These are phyloP conservation scores for Nettapus auritus DNA, from an alignment of 2,113 vertebrate genomes.

Conservation along the genomic window DNA sequence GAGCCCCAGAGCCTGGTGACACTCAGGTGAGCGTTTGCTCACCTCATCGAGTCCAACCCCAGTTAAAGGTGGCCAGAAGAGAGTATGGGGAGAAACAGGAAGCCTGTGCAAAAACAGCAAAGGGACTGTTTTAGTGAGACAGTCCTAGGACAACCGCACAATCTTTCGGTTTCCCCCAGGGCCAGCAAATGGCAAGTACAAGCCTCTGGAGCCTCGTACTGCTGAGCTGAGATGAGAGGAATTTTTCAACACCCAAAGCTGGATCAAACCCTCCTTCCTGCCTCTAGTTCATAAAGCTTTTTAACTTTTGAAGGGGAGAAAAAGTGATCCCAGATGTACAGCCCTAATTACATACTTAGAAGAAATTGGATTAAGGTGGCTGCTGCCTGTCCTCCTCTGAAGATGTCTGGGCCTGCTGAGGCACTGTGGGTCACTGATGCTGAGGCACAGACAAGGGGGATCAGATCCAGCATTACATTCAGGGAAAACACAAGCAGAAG, in stretches of 20 bases:
- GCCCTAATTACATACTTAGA: conserved; percentile 70
- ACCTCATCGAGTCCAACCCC: neutral
- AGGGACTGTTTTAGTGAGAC: neutral
- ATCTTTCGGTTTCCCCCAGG: conserved; percentile 25
- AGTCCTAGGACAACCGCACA: neutral
- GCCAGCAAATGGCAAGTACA: neutral
- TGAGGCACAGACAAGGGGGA: neutral
- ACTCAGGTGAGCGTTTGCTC: neutral
- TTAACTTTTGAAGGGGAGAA: conserved; percentile 62
- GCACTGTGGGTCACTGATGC: neutral
- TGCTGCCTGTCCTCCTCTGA: conserved; percentile 54
- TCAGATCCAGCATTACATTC: neutral
- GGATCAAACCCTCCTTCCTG: conserved; percentile 62
- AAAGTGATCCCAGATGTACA: conserved; percentile 72
- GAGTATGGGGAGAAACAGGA: neutral
- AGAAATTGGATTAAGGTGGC: conserved; percentile 70
- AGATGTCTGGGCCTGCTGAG: neutral
- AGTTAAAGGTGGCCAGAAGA: neutral
- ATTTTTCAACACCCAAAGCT: conserved; percentile 65
- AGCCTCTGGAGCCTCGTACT: conserved; percentile 36
- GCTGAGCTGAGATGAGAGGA: conserved; percentile 61
- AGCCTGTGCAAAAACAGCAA: neutral
- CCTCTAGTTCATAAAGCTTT: conserved; percentile 62
- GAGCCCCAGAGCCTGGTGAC: neutral
- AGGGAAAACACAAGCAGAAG: neutral